Base-by-base conservation (phyloP, 2,888 invertebrate genomes). In the Caenorhabditis virilis region DNA sequence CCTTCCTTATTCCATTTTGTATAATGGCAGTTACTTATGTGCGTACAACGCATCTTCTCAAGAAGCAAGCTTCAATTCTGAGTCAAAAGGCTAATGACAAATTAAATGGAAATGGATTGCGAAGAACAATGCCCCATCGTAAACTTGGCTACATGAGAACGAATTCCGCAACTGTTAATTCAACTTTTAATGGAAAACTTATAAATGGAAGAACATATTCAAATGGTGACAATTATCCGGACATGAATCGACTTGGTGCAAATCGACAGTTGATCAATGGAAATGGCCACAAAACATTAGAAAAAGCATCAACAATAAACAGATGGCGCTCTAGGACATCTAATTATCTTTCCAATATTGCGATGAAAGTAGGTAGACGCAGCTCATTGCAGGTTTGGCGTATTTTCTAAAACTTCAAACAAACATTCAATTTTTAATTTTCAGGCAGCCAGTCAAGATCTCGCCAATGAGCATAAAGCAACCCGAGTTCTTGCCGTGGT, bases 21-120 rank as follows among this genome's bases (percentile, higher is more conserved):
- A 93, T 97, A 74, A 95, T 95, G 95, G 87, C 94, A 82, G 87
- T 93, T 62, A 93, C 94, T n/a, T 95, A 95, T 83, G 90, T 91
- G 5, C 87, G 94, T 76, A 97, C 95, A 0, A 91, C 95, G 18
- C 88, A 90, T 58, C 87, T 95, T 26, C 86, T 95, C 80, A 92
- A 92, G 46, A 74, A 76, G 27, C 80, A 81, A 50, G 80, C 79
- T 2, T 72, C 67, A 6, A 57, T 74, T n/a, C 51, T 79, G 22
- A 72, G 69, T 39, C 74, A 78, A 38, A 69, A 68, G 27, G 69
- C 73, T 6, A 69, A 65, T 54, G 77, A 77, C 53, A 56, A 64
- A 33, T 61, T 70, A 23, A 69, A 67, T 61, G 69, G 70, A 39
- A 75, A 76, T 54, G 81, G 81, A 5, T 64, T 81, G 15, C 57